These are phyloP conservation scores for Acleris holmiana DNA, from an alignment of 2,888 invertebrate species.

Conservation along the genomic window DNA sequence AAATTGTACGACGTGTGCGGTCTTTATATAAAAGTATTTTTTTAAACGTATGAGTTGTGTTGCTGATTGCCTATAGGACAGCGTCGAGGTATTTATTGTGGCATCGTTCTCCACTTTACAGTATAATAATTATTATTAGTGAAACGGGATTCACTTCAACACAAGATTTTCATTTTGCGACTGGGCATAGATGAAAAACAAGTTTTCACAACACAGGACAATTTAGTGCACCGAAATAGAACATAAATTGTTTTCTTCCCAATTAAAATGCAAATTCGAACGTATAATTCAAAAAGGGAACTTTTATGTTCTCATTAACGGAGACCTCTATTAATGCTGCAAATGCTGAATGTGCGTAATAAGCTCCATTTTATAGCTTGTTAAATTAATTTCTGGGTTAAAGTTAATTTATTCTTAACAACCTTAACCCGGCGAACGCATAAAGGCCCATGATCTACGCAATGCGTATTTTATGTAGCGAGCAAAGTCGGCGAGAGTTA, in stretches of 20 bases:
- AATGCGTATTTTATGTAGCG: background rate
- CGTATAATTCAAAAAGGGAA: slow-evolving; percentile 65
- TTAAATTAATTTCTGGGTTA: slow-evolving; percentile 55
- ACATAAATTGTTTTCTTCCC: slow-evolving; percentile 58
- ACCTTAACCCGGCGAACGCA: slow-evolving; percentile 1
- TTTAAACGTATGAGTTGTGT: too few relatives aligned
- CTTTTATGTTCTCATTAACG: slow-evolving; percentile 70
- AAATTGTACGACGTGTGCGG: too few relatives aligned
- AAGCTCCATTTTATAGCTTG: slow-evolving; percentile 57
- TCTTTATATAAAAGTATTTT: too few relatives aligned
- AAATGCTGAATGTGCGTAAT: slow-evolving; percentile 64
- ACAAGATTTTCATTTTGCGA: too few relatives aligned
- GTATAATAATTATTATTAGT: too few relatives aligned
- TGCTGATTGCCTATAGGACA: too few relatives aligned
- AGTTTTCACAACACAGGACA: slow-evolving; percentile 22
- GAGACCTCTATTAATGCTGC: slow-evolving; percentile 57
- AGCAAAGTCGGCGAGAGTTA: background rate
- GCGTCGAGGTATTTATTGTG: too few relatives aligned
- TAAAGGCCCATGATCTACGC: background rate
- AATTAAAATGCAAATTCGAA: slow-evolving; percentile 72
- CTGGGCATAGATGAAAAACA: too few relatives aligned
- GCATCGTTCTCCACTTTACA: too few relatives aligned
- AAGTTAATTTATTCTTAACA: slow-evolving; percentile 47
- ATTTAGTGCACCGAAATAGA: slow-evolving; percentile 44
- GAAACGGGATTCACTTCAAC: too few relatives aligned